phyloP scores from a whole-genome alignment of 2,113 vertebrate species.

The Suricata suricatta region DNA sequence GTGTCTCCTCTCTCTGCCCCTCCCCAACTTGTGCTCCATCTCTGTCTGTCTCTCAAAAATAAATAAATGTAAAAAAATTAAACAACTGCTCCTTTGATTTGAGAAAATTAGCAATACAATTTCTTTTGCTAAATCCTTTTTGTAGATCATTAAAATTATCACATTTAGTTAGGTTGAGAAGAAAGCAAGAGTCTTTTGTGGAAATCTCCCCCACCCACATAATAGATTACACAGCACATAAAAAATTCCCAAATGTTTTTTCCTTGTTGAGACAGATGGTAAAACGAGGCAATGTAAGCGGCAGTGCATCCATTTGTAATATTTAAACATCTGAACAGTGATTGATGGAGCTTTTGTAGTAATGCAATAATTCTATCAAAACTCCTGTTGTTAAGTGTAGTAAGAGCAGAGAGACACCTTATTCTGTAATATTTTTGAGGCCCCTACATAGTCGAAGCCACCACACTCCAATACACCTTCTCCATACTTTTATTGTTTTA shows the following conservation, averaged over 20 bases:
- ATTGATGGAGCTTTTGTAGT: background rate
- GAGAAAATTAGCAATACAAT: conserved; percentile 10
- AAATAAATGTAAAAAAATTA: too few relatives aligned
- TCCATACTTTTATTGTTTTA: conserved; percentile 28
- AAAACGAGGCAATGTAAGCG: conserved; percentile 2
- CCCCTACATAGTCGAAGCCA: background rate
- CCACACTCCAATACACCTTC: background rate
- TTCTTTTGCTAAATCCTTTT: conserved; percentile 40
- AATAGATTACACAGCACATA: conserved; percentile 26
- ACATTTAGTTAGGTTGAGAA: conserved; percentile 29
- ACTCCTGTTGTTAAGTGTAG: conserved; percentile 14
- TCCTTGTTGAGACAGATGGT: conserved; percentile 66
- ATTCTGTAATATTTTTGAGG: background rate
- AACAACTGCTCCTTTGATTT: conserved; percentile 8
- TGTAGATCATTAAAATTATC: conserved; percentile 49
- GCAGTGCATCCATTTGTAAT: conserved; percentile 34
- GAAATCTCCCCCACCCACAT: background rate
- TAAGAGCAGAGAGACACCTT: background rate
- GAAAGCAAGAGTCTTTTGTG: conserved; percentile 52
- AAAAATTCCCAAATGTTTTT: conserved; percentile 61
- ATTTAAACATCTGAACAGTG: conserved; percentile 54
- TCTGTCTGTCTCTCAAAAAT: too few relatives aligned
- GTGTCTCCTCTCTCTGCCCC: too few relatives aligned
- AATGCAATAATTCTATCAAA: conserved; percentile 13
- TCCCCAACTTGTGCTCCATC: too few relatives aligned